A percentile compares a stretch with the other conserved stretches of the same genome.
phyloP scores from a whole-genome alignment of 1,140 invertebrate species.

The Panonychus citri region DNA sequence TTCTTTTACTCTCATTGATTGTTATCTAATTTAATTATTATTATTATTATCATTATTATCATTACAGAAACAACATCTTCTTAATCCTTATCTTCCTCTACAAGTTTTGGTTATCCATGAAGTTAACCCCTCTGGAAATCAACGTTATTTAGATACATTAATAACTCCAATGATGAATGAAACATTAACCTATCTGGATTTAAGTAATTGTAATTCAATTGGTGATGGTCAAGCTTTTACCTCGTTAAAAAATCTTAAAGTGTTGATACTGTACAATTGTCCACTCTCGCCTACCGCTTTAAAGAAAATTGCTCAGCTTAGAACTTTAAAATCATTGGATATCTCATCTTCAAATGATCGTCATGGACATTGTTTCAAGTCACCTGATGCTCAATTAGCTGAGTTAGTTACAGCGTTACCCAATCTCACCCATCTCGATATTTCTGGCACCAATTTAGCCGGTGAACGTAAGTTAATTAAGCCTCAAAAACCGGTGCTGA shows the following conservation, averaged over 20 bases:
- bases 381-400: constrained; percentile 4
- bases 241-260: constrained; percentile 1
- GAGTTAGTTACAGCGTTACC: constrained; percentile 42
- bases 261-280: constrained; percentile 9
- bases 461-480: constrained; percentile 31
- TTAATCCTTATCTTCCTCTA: constrained; percentile 2
- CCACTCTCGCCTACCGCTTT: constrained; percentile 1
- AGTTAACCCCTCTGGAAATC: background rate
- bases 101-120: constrained; percentile 7
- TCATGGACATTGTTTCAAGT: constrained; percentile 2
- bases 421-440: constrained; percentile 53
- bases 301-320: constrained; percentile 3
- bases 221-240: constrained; percentile 3
- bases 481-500: background rate
- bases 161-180: constrained; percentile 2
- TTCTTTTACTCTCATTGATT: no score
- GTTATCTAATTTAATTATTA: background rate
- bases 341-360: constrained; percentile 8
- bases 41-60: background rate
- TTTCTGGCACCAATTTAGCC: constrained; percentile 66
- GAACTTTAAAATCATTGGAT: constrained; percentile 9
- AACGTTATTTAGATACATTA: background rate
- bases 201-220: constrained; percentile 7
- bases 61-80: background rate
- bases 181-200: constrained; percentile 8